Conservation (phyloP, 2,888 invertebrate genomes). For the Thera britannica region DNA sequence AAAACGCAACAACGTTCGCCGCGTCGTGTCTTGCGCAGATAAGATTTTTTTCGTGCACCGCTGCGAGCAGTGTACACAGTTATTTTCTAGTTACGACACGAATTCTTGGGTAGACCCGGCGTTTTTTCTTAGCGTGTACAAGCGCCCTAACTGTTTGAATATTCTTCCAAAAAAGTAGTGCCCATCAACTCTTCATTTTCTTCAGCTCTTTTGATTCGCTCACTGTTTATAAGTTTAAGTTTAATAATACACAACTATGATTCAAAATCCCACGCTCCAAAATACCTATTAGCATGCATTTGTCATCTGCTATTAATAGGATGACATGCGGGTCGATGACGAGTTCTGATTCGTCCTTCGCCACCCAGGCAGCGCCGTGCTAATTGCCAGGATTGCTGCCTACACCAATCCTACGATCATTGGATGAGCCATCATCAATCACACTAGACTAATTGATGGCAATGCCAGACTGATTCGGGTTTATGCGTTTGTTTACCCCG, state of each 20-base stretch:
- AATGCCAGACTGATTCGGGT: slow-evolving; percentile 16
- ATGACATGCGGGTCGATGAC: slow-evolving; percentile 33
- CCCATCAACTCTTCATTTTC: neutral
- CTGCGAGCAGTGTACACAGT: too few species aligned
- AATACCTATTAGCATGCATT: slow-evolving; percentile 22
- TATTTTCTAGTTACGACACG: too few species aligned
- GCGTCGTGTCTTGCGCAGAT: too few species aligned
- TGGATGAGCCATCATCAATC: slow-evolving; percentile 33
- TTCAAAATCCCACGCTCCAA: slow-evolving; percentile 40
- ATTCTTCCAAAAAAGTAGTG: neutral
- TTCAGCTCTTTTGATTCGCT: slow-evolving; percentile 5
- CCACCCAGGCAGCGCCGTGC: slow-evolving; percentile 22
- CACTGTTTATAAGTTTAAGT: neutral
- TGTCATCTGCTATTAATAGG: slow-evolving; percentile 44
- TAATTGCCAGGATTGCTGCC: slow-evolving; percentile 40
- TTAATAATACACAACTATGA: slow-evolving; percentile 6
- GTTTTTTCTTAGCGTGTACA: too few species aligned
- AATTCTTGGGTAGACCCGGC: too few species aligned
- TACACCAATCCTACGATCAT: slow-evolving; percentile 32
- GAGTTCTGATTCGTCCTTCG: slow-evolving; percentile 32
- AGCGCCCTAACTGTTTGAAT: too few species aligned
- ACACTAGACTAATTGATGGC: slow-evolving; percentile 21
- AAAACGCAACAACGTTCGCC: too few species aligned
- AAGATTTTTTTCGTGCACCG: too few species aligned
- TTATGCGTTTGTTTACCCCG: slow-evolving; percentile 15